phyloP scores from a whole-genome alignment of 37 sponge, comb jelly and placozoan genomes.

The Tethya wilhelma region DNA sequence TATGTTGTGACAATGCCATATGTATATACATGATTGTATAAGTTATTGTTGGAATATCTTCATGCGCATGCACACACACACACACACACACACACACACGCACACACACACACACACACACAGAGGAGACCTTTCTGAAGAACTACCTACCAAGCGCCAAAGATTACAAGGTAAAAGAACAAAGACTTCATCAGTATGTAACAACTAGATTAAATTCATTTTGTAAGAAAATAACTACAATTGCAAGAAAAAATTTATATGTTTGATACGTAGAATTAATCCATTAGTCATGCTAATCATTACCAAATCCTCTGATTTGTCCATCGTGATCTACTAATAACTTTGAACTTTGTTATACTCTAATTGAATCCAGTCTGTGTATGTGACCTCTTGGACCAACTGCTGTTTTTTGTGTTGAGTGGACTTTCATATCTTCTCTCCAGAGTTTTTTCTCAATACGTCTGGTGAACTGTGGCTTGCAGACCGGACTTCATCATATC shows the following conservation, averaged over 20 bases:
- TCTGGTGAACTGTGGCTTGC: background rate
- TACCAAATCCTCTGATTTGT: background rate
- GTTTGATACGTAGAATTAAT: no score
- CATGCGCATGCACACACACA: background rate
- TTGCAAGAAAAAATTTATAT: no score
- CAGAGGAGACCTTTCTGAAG: constrained; percentile 11
- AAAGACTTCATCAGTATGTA: background rate
- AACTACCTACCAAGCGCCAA: constrained; percentile 38
- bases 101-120: background rate
- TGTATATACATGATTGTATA: no score
- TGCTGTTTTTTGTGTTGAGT: background rate
- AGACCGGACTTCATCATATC: background rate
- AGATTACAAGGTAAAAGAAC: constrained; percentile 58
- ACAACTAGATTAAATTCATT: background rate
- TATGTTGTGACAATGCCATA: no score
- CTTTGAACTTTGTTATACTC: background rate
- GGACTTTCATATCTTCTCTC: background rate
- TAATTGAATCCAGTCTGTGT: background rate
- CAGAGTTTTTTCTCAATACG: background rate
- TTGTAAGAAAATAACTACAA: background rate
- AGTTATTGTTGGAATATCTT: background rate
- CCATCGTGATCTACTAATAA: background rate
- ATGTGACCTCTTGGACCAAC: background rate
- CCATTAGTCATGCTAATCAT: no score
- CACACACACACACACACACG: background rate